Base-by-base conservation (phyloP, 2,888 invertebrate species). In the Barypeithes pellucidus region DNA sequence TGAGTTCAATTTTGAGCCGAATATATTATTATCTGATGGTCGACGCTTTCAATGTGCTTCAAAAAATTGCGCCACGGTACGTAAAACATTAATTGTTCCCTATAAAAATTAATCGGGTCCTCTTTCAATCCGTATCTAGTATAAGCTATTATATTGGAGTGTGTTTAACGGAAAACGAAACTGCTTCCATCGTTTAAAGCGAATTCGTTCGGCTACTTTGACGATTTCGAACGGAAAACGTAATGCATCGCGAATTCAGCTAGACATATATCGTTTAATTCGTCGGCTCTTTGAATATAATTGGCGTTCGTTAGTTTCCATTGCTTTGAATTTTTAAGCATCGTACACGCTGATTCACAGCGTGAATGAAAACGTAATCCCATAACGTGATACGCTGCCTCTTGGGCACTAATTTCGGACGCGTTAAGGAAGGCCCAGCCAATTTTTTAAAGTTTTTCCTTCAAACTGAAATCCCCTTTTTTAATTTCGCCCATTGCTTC, bases 11-110 rank as follows among this genome's bases (percentile, higher is more conserved):
- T 20, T 7, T 29, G 11, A 24, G 47, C 50, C 11, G 12, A n/a
- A 41, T 65, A 65, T 24, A 18, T 2, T 59, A 14, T 5, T 24
- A 12, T n/a, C n/a, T n/a, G n/a, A 16, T 45, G 29, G 33, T 72
- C 43, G 7, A 59, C 36, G 36, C 67, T 59, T 67, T 60, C 52
- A 8, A 72, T 16, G 57, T 72, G 67, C 12, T 72, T 45, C 5
- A 9, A 8, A 8, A 8, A 1, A 29, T 29, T 29, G 18, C 72
- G 57, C 47, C 67, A 72, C 5, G 72, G 59, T 8, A 66, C 16
- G 60, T 66, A 72, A 24, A 72, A 43, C 60, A 72, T 54, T 18
- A 67, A 12, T 54, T 72, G 67, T 67, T 72, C 67, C 18, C 72
- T 59, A 22, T 67, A 72, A 29, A 52, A 67, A 36, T 72, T 72